Evolutionary conservation across 1,140 invertebrate genomes (phyloP).

Genomic region (Sminthurides bifidus): DNA sequence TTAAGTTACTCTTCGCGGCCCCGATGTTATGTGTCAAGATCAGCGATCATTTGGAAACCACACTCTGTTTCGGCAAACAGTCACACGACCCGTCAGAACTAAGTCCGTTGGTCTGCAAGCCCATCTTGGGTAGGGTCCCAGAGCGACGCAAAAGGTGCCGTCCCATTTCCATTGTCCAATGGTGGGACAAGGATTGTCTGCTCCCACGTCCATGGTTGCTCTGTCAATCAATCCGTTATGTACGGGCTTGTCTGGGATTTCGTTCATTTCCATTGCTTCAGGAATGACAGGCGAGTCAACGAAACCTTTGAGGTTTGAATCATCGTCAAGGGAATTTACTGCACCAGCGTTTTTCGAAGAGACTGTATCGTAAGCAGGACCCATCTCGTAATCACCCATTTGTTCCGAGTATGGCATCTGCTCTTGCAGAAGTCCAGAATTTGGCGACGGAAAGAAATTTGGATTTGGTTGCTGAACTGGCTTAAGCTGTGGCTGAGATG

Average conservation of each 20-base stretch:
- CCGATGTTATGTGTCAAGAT: neutral
- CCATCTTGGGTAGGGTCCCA: conserved; percentile 23
- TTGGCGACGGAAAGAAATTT: too few species aligned
- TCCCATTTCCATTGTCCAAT: conserved; percentile 25
- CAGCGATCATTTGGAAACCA: conserved; percentile 6
- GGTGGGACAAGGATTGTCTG: conserved; percentile 18
- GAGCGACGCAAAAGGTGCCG: conserved; percentile 22
- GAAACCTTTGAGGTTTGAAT: too few species aligned
- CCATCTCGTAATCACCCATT: too few species aligned
- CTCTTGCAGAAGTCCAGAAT: too few species aligned
- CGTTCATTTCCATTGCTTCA: neutral
- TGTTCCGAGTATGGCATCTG: too few species aligned
- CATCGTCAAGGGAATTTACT: neutral
- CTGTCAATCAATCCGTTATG: neutral
- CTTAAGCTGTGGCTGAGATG: too few species aligned
- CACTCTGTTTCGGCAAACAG: conserved; percentile 26
- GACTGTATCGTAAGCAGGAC: too few species aligned
- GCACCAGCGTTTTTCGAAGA: neutral
- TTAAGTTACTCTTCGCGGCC: too few species aligned
- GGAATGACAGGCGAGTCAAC: too few species aligned
- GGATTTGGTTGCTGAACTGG: too few species aligned
- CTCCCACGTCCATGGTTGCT: neutral
- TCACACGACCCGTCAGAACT: conserved; percentile 17
- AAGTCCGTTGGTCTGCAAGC: conserved; percentile 26
- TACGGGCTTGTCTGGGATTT: neutral